Percentiles rank a stretch among this genome's conserved stretches.
phyloP scores from a whole-genome alignment of 37 sponge, comb jelly and placozoan genomes.

The Crambe crambe region DNA sequence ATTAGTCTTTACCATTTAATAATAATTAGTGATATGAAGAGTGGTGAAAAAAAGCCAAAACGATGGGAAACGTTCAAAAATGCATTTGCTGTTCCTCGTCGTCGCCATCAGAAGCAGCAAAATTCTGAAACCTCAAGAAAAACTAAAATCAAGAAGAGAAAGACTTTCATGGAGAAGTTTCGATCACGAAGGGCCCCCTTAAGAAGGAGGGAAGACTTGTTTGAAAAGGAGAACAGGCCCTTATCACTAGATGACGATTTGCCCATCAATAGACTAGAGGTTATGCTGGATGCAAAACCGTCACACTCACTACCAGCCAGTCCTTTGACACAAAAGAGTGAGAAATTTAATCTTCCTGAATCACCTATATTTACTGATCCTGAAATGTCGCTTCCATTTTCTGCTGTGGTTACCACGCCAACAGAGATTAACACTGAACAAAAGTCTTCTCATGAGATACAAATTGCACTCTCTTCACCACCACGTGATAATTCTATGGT shows the following conservation, averaged over 20 bases:
- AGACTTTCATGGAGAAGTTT: constrained; percentile 14
- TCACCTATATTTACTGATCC: not conserved
- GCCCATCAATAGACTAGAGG: constrained; percentile 2
- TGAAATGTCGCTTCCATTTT: not conserved
- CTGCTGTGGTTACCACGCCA: not conserved
- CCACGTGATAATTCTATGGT: too few relatives aligned
- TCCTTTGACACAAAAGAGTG: constrained; percentile 16
- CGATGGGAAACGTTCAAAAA: constrained; percentile 41
- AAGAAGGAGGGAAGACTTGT: not conserved
- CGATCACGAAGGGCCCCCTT: not conserved
- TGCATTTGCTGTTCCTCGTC: constrained; percentile 13
- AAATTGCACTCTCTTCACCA: too few relatives aligned
- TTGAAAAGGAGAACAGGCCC: not conserved
- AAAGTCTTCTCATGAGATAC: not conserved
- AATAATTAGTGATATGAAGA: constrained; percentile 2
- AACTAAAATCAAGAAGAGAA: not conserved
- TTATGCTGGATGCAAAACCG: not conserved
- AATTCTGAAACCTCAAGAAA: not conserved
- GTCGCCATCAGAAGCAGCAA: not conserved
- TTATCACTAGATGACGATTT: constrained; percentile 1
- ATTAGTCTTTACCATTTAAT: not conserved
- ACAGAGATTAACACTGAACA: not conserved
- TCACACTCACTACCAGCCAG: constrained; percentile 29
- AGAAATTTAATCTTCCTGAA: not conserved
- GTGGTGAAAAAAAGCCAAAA: not conserved